Evolutionary conservation across 2,888 invertebrate genomes (phyloP).

Genomic region (Torymus aiolomorphi): DNA sequence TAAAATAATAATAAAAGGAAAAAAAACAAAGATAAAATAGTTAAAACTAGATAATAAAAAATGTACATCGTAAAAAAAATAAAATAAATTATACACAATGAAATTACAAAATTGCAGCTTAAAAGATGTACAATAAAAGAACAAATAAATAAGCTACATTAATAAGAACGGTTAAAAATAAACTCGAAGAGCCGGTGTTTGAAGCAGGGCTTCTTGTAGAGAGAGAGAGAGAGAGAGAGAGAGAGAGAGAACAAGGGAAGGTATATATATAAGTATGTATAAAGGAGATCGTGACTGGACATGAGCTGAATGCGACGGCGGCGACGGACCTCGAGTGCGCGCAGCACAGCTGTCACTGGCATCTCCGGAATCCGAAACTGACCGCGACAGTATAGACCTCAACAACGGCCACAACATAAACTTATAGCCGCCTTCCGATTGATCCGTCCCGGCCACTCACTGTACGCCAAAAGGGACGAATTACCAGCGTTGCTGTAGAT

Average conservation of each 20-base stretch:
- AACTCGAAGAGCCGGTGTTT: no score
- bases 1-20: no score
- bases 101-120: no score
- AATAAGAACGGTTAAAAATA: no score
- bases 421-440: slow-evolving; percentile 75
- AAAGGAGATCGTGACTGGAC: slow-evolving; percentile 73
- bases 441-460: slow-evolving; percentile 74
- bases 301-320: slow-evolving; percentile 73
- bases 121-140: no score
- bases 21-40: no score
- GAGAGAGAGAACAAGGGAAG: slow-evolving; percentile 37
- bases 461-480: slow-evolving; percentile 71
- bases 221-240: slow-evolving; percentile 9
- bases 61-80: no score
- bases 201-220: no score
- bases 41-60: no score
- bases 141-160: no score
- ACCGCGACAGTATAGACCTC: slow-evolving; percentile 72
- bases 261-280: slow-evolving; percentile 71
- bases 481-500: slow-evolving; percentile 62
- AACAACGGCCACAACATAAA: slow-evolving; percentile 74
- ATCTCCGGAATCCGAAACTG: slow-evolving; percentile 75
- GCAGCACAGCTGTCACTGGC: slow-evolving; percentile 74
- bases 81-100: no score
- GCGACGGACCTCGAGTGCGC: slow-evolving; percentile 68